These are phyloP conservation scores for Heliconius hewitsoni DNA, from an alignment of 1,140 invertebrate genomes.

Conservation along the genomic window DNA sequence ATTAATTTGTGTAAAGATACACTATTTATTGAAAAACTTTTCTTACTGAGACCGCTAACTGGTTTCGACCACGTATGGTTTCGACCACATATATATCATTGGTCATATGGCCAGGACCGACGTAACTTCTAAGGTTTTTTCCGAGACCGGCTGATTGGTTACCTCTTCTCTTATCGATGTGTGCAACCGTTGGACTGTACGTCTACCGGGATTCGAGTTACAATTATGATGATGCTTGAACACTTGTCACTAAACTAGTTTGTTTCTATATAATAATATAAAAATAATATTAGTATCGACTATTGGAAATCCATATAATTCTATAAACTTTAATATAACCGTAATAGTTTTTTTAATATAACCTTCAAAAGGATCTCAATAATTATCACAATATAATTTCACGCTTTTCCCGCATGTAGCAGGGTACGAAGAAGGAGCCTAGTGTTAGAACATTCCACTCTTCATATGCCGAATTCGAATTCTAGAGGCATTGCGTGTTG, in stretches of 20 bases:
- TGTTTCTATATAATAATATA: neutral
- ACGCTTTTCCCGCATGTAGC: too few species aligned
- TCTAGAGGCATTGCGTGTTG: too few species aligned
- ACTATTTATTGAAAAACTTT: neutral
- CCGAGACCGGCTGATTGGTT: neutral
- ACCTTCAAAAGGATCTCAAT: too few species aligned
- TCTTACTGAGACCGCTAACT: constrained; percentile 7
- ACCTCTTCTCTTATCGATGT: constrained; percentile 3
- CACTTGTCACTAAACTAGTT: neutral
- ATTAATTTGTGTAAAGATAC: neutral
- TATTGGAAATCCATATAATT: too few species aligned
- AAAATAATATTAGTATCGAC: too few species aligned
- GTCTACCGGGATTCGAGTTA: neutral
- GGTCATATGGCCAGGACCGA: neutral
- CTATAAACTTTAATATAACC: too few species aligned
- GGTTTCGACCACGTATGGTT: constrained; percentile 18
- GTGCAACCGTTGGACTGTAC: neutral
- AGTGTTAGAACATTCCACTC: too few species aligned
- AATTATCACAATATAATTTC: too few species aligned
- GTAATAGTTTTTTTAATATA: too few species aligned
- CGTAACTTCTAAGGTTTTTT: constrained; percentile 18
- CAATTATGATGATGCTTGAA: neutral
- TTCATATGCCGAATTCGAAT: too few species aligned
- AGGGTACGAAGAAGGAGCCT: too few species aligned
- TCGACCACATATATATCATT: neutral